Evolutionary conservation across 2,888 invertebrate genomes (phyloP).

Genomic region (Rotaria socialis): DNA sequence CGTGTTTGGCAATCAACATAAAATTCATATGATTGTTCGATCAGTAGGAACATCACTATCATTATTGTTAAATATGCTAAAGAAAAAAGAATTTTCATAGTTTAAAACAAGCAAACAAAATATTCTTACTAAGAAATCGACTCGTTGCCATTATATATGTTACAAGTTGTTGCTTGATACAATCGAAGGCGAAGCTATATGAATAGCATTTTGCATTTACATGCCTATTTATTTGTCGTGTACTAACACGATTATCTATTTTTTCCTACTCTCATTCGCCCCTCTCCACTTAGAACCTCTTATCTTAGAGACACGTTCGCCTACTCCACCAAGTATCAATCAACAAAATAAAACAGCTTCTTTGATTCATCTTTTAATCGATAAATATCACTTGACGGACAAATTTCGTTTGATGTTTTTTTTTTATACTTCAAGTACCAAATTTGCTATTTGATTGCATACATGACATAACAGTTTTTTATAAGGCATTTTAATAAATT

Average conservation of each 20-base stretch:
- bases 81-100: background rate
- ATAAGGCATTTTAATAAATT: background rate
- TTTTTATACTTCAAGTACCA: background rate
- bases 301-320: background rate
- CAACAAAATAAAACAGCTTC: background rate
- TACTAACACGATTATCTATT: background rate
- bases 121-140: background rate
- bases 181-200: background rate
- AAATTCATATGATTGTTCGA: background rate
- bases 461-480: background rate
- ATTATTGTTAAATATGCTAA: background rate
- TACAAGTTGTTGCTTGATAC: background rate
- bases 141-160: background rate
- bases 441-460: too few relatives aligned
- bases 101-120: background rate
- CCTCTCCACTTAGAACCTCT: background rate
- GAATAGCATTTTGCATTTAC: background rate
- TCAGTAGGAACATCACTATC: background rate
- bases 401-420: background rate
- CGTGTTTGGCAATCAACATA: background rate
- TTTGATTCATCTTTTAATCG: background rate
- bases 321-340: background rate
- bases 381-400: background rate
- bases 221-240: background rate
- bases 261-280: background rate